Evolutionary conservation across 1,140 invertebrate species (phyloP), one percentile per base, ranked within the genome.

Genomic region (Zaprionus lachaisei): DNA sequence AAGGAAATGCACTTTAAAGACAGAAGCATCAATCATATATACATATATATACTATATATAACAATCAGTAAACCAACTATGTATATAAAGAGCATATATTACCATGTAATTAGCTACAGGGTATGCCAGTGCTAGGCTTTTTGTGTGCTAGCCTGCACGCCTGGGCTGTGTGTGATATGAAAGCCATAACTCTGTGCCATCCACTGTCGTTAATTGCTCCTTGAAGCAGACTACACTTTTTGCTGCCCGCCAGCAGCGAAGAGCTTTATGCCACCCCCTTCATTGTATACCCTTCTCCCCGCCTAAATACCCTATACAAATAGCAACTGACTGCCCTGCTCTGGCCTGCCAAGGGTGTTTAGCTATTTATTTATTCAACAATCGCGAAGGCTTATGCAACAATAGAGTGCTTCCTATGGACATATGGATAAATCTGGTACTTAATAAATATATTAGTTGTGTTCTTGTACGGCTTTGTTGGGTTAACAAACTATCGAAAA

Each of bases 131-230:
- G 20, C 20, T 22, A 14, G 47, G 20, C 47, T 24, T 22, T 20
- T 51, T 31, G 70, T 61, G 20, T 34, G 9, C 56, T 54, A 17
- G 51, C 34, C 28, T 60, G 38, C 20, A 41, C 51, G 75, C 55
- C 69, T 84, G 85, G 56, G 54, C 51, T 79, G 85, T 72, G 71
- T 80, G 75, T 77, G 85, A 85, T 90, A 90, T 72, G 77, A 77
- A 74, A 68, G 85, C 77, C 74, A 82, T 90, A 85, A 90, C 85
- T 89, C 81, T 85, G 79, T 70, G 81, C 74, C 72, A 84, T 89
- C 76, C 79, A 72, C 85, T 89, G 85, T 82, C 82, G 85, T 90
- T 90, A 90, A 90, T 90, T 90, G 85, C 81, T 90, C 85, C 85
- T 90, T 90, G 85, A 90, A 90, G 82, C 81, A 71, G 85, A 76